phyloP scores from a whole-genome alignment of 1,140 invertebrate genomes.

The Plectus sambesii region DNA sequence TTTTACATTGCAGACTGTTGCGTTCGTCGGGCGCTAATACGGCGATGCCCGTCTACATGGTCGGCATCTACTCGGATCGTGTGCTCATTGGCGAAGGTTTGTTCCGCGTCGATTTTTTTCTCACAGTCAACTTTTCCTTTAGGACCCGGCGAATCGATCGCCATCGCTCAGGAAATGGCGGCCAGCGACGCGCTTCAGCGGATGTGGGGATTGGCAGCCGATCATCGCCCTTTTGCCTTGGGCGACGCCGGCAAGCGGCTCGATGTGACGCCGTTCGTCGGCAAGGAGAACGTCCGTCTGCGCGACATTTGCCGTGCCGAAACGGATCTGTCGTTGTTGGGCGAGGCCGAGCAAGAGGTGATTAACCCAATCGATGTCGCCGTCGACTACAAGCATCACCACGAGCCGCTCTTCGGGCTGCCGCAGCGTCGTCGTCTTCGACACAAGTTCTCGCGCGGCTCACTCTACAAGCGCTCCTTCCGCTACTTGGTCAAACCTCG shows the following conservation, averaged over 20 bases:
- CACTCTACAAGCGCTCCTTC: conserved; percentile 26
- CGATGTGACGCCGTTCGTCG: conserved; percentile 21
- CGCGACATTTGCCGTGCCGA: conserved; percentile 4
- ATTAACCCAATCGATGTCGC: conserved; percentile 32
- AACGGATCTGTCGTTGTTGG: conserved; percentile 26
- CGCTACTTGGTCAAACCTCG: conserved; percentile 36
- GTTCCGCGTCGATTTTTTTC: conserved; percentile 15
- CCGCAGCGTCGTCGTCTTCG: conserved; percentile 25
- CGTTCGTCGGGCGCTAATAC: conserved; percentile 25
- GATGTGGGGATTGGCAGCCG: conserved; percentile 30
- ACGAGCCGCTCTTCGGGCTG: conserved; percentile 30
- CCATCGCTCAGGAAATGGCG: conserved; percentile 39
- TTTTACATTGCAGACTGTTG: conserved; percentile 33
- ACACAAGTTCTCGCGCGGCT: conserved; percentile 40
- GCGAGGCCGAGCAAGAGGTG: conserved; percentile 31
- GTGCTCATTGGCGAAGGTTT: conserved; percentile 33
- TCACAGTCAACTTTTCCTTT: conserved; percentile 7
- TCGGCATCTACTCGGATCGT: conserved; percentile 38
- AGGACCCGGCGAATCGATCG: conserved; percentile 34
- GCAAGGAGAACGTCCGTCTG: conserved; percentile 12
- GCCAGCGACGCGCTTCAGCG: conserved; percentile 32
- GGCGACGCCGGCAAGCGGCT: too few relatives aligned
- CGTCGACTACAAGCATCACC: conserved; percentile 24
- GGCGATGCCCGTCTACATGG: conserved; percentile 34
- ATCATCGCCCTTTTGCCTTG: too few relatives aligned